A percentile compares a stretch with the other conserved stretches of the same genome.
phyloP scores from a whole-genome alignment of 2,113 vertebrate genomes.

The Varanus komodoensis region DNA sequence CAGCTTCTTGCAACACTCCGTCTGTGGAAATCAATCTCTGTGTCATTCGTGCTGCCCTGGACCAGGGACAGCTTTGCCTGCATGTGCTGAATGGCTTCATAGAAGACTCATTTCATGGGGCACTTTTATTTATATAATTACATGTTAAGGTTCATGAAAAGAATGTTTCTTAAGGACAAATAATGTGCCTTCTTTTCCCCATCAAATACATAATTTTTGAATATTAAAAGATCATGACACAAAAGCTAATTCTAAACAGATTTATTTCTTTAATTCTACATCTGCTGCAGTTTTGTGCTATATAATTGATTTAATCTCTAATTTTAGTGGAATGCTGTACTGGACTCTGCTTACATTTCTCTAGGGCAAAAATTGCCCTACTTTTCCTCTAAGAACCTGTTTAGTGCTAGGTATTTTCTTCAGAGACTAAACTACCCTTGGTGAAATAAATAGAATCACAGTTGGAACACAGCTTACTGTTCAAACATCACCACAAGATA shows the following conservation, averaged over 20 bases:
- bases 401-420: slow-evolving; percentile 74
- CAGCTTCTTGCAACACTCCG: background rate
- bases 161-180: slow-evolving; percentile 55
- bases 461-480: slow-evolving; percentile 71
- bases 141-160: background rate
- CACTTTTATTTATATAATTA: background rate
- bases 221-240: slow-evolving; percentile 70
- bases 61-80: background rate
- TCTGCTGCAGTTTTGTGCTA: slow-evolving; percentile 80
- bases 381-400: slow-evolving; percentile 78
- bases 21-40: background rate
- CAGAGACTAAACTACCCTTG: slow-evolving; percentile 74
- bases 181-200: background rate
- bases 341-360: slow-evolving; percentile 81
- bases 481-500: slow-evolving; percentile 51
- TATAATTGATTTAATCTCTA: slow-evolving; percentile 87
- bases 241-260: slow-evolving; percentile 75
- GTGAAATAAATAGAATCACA: slow-evolving; percentile 81
- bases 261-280: slow-evolving; percentile 70
- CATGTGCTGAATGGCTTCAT: background rate
- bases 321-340: slow-evolving; percentile 80
- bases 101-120: background rate
- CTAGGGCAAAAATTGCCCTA: slow-evolving; percentile 83
- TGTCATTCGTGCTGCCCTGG: background rate
- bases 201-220: slow-evolving; percentile 64